phyloP scores from a whole-genome alignment of 2,113 vertebrate species.

The Vulpes ferrilata region DNA sequence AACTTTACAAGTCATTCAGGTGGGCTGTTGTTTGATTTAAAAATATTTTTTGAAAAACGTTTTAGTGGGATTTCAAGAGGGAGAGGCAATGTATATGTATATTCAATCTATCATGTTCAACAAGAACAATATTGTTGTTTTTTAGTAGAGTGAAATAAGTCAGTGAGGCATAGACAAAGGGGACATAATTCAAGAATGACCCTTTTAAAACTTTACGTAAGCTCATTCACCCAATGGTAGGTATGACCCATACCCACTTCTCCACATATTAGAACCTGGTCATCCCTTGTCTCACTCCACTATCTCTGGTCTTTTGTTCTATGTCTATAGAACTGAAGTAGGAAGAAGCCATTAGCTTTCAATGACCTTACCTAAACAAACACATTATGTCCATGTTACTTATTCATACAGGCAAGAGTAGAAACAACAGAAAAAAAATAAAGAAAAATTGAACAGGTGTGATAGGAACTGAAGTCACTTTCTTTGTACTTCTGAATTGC shows the following conservation, averaged over 20 bases:
- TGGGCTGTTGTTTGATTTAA: background rate
- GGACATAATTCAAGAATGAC: background rate
- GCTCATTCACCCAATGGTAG: background rate
- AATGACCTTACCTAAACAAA: background rate
- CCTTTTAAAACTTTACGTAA: background rate
- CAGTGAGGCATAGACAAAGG: background rate
- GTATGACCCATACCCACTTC: background rate
- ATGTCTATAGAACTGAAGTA: background rate
- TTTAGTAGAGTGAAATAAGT: background rate
- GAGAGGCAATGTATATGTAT: background rate
- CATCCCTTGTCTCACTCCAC: background rate
- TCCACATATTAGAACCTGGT: background rate
- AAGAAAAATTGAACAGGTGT: background rate
- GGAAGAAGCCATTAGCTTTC: background rate
- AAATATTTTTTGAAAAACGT: background rate
- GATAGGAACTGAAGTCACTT: background rate
- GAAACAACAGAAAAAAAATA: background rate
- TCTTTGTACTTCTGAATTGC: background rate
- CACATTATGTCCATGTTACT: background rate
- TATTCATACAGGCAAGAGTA: background rate
- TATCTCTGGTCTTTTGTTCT: background rate
- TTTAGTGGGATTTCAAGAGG: background rate
- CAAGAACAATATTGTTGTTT: background rate
- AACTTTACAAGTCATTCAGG: background rate
- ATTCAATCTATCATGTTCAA: background rate